phyloP scores from a whole-genome alignment of 2,797 vertebrate genomes.

The Danio tinwini region DNA sequence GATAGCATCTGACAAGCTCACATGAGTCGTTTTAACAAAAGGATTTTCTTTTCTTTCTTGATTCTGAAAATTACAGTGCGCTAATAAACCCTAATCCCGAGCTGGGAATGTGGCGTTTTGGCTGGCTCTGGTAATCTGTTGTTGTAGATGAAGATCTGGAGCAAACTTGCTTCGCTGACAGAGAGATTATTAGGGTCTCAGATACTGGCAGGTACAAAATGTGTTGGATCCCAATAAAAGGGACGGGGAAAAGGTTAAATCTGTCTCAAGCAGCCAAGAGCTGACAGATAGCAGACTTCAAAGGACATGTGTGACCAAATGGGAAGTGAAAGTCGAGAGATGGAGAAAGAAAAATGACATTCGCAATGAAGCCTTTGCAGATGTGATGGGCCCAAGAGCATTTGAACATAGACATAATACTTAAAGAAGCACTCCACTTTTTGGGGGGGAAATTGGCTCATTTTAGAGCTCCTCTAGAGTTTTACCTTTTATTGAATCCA shows the following conservation, averaged over 20 bases:
- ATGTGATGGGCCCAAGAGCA: background rate
- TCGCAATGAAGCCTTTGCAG: background rate
- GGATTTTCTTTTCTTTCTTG: constrained; percentile 61
- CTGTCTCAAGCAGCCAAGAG: constrained; percentile 23
- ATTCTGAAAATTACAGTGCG: constrained; percentile 60
- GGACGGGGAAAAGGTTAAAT: constrained; percentile 24
- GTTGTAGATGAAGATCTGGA: constrained; percentile 56
- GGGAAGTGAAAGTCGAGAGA: background rate
- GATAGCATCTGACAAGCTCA: constrained; percentile 70
- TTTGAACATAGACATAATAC: background rate
- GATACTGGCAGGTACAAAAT: constrained; percentile 37
- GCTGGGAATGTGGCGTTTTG: constrained; percentile 64
- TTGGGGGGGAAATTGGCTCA: no score
- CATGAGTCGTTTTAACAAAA: constrained; percentile 65
- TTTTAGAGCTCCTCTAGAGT: no score
- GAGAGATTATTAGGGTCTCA: constrained; percentile 52
- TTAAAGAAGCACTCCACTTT: background rate
- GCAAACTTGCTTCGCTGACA: constrained; percentile 62
- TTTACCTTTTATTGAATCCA: no score
- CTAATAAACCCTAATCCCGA: constrained; percentile 69
- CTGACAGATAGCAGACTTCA: constrained; percentile 40
- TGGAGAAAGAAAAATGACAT: background rate
- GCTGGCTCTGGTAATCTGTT: constrained; percentile 55
- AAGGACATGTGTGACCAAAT: constrained; percentile 31
- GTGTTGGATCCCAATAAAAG: constrained; percentile 46